Evolutionary conservation across 2,113 vertebrate genomes (phyloP).

Genomic region (Xiphias gladius): DNA sequence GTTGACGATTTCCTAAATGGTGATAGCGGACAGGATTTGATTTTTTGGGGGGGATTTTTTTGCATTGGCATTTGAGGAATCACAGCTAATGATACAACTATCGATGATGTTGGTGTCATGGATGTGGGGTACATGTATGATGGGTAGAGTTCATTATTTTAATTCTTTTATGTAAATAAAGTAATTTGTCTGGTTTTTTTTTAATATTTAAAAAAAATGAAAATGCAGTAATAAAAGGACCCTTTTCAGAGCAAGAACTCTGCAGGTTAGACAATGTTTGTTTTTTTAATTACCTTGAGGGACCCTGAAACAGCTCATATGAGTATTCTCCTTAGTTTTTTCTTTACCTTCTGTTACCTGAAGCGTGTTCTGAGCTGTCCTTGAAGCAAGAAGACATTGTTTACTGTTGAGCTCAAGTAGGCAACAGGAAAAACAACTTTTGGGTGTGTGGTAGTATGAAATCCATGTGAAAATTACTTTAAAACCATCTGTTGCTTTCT

Average conservation of each 20-base stretch:
- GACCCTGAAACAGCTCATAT: not conserved
- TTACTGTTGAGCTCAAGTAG: slow-evolving; percentile 5
- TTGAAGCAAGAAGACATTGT: slow-evolving; percentile 5
- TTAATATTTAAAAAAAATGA: not conserved
- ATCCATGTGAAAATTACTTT: not conserved
- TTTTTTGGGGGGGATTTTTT: not conserved
- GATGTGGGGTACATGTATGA: not conserved
- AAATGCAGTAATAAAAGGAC: not conserved
- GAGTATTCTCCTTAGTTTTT: not conserved
- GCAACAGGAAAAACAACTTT: slow-evolving; percentile 11
- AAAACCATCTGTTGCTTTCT: slow-evolving; percentile 16
- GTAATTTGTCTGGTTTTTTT: not conserved
- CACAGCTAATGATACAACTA: not conserved
- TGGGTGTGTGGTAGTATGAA: not conserved
- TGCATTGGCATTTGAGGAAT: not conserved
- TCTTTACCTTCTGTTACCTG: not conserved
- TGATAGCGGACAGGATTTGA: not conserved
- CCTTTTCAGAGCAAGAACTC: not conserved
- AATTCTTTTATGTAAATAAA: not conserved
- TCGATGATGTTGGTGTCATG: not conserved
- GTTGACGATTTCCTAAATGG: slow-evolving; percentile 93
- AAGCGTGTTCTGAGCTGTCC: not conserved
- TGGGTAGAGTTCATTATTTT: not conserved
- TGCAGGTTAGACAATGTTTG: not conserved
- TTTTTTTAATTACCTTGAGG: not conserved